Evolutionary conservation across 2,113 vertebrate species (phyloP), one percentile per base, ranked within the genome.

Genomic region (Xerus inauris): DNA sequence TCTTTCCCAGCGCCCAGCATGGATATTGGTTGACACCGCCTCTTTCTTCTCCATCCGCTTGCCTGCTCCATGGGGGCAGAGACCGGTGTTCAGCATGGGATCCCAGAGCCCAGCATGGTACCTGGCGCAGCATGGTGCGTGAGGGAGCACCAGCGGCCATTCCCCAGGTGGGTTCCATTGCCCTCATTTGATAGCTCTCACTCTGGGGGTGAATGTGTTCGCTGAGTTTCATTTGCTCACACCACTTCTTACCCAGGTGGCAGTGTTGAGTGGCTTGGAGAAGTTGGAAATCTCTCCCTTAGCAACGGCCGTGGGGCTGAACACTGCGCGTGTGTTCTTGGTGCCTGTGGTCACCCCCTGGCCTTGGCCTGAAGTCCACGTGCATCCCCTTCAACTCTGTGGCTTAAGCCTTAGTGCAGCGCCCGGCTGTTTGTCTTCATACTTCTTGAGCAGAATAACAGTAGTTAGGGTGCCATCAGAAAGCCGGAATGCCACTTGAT

Each of bases 211-310:
- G 32, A 45, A 71, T 16, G 13, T 16, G 28, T 47, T 80, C 4
- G 8, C 3, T 16, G 67, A 3, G 22, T 28, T 40, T n/a, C 54
- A 8, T 1, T 79, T 4, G 1, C 19, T 8, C 0, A 2, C 3
- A 8, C 14, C 30, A 5, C 62, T 87, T 38, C 10, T n/a, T 26
- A 20, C 6, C 35, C 42, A 28, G 59, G 30, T 49, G 57, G 65
- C 42, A 32, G 26, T 80, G 14, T 51, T 11, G 17, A 65, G 47
- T 11, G 32, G 12, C 67, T 59, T 95, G 54, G 71, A 49, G 91
- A 26, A 57, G 5, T 5, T 38, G 22, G 47, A 73, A 67, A 8
- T 19, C 3, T 59, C 73, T 65, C 40, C 26, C 6, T 54, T 69
- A 8, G 57, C 12, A 87, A 14, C 38, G 30, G 16, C 71, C 83